These are phyloP conservation scores for Crocidura indochinensis DNA, from an alignment of 2,797 vertebrate genomes.

Conservation along the genomic window DNA sequence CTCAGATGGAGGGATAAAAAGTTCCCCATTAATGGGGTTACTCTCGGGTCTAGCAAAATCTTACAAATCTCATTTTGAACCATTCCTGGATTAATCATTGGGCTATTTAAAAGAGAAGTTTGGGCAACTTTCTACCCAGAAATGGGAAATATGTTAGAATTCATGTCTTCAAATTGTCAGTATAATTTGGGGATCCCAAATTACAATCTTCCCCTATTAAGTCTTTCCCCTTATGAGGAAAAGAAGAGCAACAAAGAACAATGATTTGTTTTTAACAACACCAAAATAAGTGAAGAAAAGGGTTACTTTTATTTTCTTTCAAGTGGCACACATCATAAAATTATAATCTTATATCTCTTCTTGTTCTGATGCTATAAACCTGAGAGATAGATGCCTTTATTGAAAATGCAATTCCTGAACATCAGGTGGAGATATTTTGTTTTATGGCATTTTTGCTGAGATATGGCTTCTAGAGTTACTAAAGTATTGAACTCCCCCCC, in stretches of 20 bases:
- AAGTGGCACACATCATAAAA: conserved; percentile 53
- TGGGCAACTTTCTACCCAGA: neutral
- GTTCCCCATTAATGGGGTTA: neutral
- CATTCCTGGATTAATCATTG: neutral
- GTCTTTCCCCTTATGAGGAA: neutral
- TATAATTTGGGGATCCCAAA: neutral
- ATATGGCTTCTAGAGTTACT: conserved; percentile 69
- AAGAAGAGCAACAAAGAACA: neutral
- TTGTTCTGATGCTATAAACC: conserved; percentile 44
- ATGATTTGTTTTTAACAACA: conserved; percentile 61
- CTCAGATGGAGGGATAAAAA: conserved; percentile 46
- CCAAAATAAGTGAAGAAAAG: conserved; percentile 67
- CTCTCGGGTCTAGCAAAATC: neutral
- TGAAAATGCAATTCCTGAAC: conserved; percentile 65
- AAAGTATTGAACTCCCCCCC: conserved; percentile 52
- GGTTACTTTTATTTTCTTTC: conserved; percentile 41
- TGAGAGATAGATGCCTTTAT: conserved; percentile 46
- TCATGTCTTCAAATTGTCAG: neutral
- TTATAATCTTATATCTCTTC: conserved; percentile 40
- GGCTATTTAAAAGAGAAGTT: conserved; percentile 49
- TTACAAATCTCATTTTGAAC: neutral
- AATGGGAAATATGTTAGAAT: neutral
- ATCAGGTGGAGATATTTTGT: conserved; percentile 72
- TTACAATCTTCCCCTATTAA: neutral
- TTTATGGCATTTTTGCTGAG: conserved; percentile 66